These are phyloP conservation scores for Drosophila lutescens DNA, from an alignment of 2,888 invertebrate genomes.

Conservation along the genomic window DNA sequence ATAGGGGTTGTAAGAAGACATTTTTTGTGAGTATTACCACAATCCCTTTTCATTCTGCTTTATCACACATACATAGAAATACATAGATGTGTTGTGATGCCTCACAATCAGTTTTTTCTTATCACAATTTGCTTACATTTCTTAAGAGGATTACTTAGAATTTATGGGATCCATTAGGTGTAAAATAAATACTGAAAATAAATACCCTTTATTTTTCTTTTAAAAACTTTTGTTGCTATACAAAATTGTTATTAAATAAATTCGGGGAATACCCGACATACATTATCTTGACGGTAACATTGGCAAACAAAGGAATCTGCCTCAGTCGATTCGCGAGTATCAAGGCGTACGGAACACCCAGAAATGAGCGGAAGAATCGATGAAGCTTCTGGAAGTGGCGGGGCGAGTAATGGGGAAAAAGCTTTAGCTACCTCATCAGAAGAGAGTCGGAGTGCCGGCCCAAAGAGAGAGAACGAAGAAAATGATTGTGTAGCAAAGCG, in stretches of 20 bases:
- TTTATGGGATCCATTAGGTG: too few relatives aligned
- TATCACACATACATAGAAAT: too few relatives aligned
- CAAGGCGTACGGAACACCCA: neutral
- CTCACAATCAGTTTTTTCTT: neutral
- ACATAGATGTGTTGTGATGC: too few relatives aligned
- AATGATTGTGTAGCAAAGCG: neutral
- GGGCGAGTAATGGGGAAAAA: neutral
- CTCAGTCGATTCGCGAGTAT: neutral
- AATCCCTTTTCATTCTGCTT: too few relatives aligned
- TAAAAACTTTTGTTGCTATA: too few relatives aligned
- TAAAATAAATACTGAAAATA: too few relatives aligned
- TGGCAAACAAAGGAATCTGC: neutral
- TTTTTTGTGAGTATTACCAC: too few relatives aligned
- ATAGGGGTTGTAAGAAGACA: too few relatives aligned
- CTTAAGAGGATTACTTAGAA: neutral
- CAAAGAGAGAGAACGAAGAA: constrained; percentile 2
- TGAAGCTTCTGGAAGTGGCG: neutral
- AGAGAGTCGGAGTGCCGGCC: neutral
- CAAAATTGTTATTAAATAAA: neutral
- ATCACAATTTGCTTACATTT: neutral
- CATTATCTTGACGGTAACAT: neutral
- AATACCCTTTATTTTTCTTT: too few relatives aligned
- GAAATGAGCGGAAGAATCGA: constrained; percentile 17
- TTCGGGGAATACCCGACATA: neutral
- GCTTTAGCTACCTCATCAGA: neutral